Percentiles rank a stretch among this genome's conserved stretches.
phyloP scores from a whole-genome alignment of 2,113 vertebrate genomes.

The Mus pahari region DNA sequence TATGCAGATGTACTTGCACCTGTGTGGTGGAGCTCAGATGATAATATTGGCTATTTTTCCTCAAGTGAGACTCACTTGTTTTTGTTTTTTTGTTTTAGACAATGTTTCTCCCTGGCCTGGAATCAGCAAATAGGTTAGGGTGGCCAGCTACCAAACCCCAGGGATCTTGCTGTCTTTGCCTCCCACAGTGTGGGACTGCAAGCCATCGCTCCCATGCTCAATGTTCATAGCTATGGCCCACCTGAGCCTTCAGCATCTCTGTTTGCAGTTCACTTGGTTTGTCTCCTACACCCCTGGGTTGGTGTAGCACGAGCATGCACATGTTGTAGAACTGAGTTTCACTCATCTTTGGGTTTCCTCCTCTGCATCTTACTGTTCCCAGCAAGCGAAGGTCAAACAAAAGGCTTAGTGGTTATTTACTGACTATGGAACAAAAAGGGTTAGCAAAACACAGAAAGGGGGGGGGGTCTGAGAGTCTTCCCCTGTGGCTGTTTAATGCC shows the following conservation, averaged over 20 bases:
- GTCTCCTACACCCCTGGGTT: background rate
- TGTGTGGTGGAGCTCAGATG: background rate
- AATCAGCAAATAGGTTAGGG: background rate
- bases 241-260: background rate
- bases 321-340: background rate
- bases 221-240: too few relatives aligned
- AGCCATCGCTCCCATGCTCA: too few relatives aligned
- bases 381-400: background rate
- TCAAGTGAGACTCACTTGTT: background rate
- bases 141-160: background rate
- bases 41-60: background rate
- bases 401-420: rapidly evolving
- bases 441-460: background rate
- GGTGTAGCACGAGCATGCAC: too few relatives aligned
- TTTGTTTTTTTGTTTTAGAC: background rate
- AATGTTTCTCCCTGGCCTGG: background rate
- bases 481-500: rapidly evolving
- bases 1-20: background rate
- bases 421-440: background rate
- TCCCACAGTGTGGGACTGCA: background rate
- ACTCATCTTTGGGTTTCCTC: background rate
- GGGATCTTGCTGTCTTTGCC: background rate
- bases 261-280: background rate
- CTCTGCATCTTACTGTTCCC: background rate
- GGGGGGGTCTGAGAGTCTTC: rapidly evolving